A percentile compares a stretch with the other conserved stretches of the same genome.
These are phyloP conservation scores for Macaca nemestrina DNA, from an alignment of 2,113 vertebrate species.

Conservation along the genomic window DNA sequence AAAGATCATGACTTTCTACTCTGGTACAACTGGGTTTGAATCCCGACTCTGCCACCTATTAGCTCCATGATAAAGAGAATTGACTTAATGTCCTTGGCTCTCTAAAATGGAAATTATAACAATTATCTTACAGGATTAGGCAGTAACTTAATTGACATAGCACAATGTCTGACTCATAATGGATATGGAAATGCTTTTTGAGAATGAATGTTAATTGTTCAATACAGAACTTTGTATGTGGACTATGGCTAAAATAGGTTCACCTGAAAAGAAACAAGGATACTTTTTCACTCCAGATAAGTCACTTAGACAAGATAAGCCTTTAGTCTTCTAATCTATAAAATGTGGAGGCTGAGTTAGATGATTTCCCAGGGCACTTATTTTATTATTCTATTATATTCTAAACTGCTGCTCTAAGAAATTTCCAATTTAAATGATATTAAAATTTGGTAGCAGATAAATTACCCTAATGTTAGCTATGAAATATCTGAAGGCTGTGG, in stretches of 20 bases:
- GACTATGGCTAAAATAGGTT: not conserved
- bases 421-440: constrained; percentile 19
- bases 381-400: constrained; percentile 45
- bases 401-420: constrained; percentile 12
- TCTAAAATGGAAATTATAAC: not conserved
- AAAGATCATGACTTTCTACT: not conserved
- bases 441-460: not conserved
- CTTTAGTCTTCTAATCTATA: not conserved
- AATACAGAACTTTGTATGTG: not conserved
- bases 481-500: not conserved
- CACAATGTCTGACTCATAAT: not conserved
- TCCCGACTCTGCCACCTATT: not conserved
- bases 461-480: constrained; percentile 4
- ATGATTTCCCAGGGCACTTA: not conserved
- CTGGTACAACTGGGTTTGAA: not conserved
- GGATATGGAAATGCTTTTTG: not conserved
- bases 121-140: not conserved
- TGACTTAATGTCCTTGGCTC: not conserved
- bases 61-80: not conserved
- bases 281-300: not conserved
- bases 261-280: not conserved
- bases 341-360: not conserved
- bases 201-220: not conserved
- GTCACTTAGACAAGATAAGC: not conserved
- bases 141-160: not conserved